Percentiles rank a stretch among this genome's conserved stretches.
These are phyloP conservation scores for Apistogramma diplotaenia DNA, from an alignment of 2,113 vertebrate genomes.

Conservation along the genomic window DNA sequence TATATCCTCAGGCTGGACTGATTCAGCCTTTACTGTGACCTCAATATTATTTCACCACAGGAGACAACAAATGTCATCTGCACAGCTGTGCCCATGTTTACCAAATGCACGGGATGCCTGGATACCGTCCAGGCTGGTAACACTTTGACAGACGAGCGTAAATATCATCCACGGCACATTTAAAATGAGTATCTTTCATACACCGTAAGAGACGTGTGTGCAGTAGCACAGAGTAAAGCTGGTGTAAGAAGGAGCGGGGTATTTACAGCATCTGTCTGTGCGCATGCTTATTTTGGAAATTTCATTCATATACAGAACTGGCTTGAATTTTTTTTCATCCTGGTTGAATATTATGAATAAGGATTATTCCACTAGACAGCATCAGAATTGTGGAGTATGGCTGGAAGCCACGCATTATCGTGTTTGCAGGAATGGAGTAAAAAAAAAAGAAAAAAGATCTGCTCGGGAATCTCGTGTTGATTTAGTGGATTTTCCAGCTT, in stretches of 20 bases:
- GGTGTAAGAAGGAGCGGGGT: neutral
- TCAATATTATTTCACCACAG: slow-evolving; percentile 27
- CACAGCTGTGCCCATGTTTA: slow-evolving; percentile 10
- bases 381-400: slow-evolving; percentile 27
- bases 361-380: slow-evolving; percentile 56
- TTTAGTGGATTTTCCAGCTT: slow-evolving; percentile 49
- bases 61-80: slow-evolving; percentile 3
- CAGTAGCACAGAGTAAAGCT: neutral
- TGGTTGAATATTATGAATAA: slow-evolving; percentile 47
- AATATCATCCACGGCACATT: neutral
- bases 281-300: neutral
- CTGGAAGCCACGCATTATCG: slow-evolving; percentile 23
- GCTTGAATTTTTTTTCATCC: slow-evolving; percentile 18
- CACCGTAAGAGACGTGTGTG: neutral
- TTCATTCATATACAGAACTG: slow-evolving; percentile 24
- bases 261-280: neutral
- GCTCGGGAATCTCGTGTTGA: slow-evolving; percentile 29
- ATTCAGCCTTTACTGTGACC: slow-evolving; percentile 47
- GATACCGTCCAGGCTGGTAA: neutral
- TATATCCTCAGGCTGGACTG: slow-evolving; percentile 32
- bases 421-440: slow-evolving; percentile 6
- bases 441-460: slow-evolving; percentile 11
- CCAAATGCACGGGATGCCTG: neutral
- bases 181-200: neutral
- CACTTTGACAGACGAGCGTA: slow-evolving; percentile 2